Evolutionary conservation across 2,797 vertebrate genomes (phyloP), one percentile per base, ranked within the genome.

Genomic region (Bucorvus abyssinicus): DNA sequence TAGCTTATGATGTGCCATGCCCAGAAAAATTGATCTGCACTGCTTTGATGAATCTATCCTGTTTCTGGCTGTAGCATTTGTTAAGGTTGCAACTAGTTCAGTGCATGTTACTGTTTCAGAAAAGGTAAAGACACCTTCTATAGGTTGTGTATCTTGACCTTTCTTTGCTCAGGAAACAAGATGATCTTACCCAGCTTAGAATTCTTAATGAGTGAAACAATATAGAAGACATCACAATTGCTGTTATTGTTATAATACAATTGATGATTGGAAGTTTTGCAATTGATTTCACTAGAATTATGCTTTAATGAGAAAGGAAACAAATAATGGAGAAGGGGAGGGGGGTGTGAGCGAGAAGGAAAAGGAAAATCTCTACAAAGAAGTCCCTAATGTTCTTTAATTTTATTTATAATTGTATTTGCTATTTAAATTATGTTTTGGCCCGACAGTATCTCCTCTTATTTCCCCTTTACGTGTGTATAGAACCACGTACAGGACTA

Each of bases 41-140:
- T 0, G 0, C 23, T 84, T 78, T 75, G 18, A 14, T 78, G 6
- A 53, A 53, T 45, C 34, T 70, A 26, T 61, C 8, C 10, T 55
- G 4, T 38, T 53, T 42, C 40, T 60, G 34, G 16, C 15, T 70
- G 38, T 42, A 52, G 56, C 34, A 29, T 9, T 70, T 36, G 4
- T 52, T 77, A 34, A n/a, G 47, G 52, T 47, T 15, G 21, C 20
- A 42, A n/a, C 8, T 50, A 44, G 29, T 53, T 91, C 63, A 65
- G 6, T 53, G 45, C 20, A 49, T n/a, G 32, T 4, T 9, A 71
- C 18, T 40, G 15, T 67, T 77, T 53, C 71, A 67, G 16, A 77
- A 47, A 55, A 65, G 7, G 27, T 44, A 65, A 9, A 45, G 6
- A 9, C 59, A 52, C 6, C 8, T 49, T 63, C 24, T 69, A 34